Base-by-base conservation (phyloP, 1,140 invertebrate genomes). In the Eulimnadia texana region DNA sequence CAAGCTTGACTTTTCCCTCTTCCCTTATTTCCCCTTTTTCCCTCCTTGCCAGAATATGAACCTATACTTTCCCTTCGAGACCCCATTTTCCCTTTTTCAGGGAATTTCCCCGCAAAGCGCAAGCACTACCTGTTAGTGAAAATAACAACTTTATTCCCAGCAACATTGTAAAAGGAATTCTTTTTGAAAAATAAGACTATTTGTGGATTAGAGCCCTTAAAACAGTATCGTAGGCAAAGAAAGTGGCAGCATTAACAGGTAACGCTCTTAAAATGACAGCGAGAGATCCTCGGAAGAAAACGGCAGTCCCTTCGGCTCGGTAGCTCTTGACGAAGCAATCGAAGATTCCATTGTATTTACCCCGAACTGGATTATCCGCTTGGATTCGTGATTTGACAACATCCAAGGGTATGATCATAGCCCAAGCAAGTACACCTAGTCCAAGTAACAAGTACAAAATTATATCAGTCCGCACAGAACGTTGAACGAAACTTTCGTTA, bases 301-400 rank as follows among this genome's bases (percentile, higher is more conserved):
- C 74, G 6, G 64, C 64, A 27, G 71, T 67, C 2, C 83, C 82
- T 64, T 79, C 76, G 11, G 70, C 64, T 64, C 73, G 69, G 50
- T 73, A 77, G 56, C 78, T 77, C 57, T 76, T 70, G 16, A 66
- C 59, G 2, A 73, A 66, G 69, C 80, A 82, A 65, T 80, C 71
- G 2, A 68, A 63, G 33, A 74, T 75, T 66, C 80, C 74, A 66
- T 73, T 71, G 69, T 83, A 80, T 66, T 72, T 67, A 52, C 75
- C 72, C 60, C 73, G 72, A 42, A 67, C 67, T n/a, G 74, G 70
- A 66, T 78, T 72, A 60, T 86, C 83, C 1, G 79, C 79, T 72
- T 89, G 86, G 61, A 87, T 79, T 61, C 82, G 70, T 1, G 84
- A 84, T 72, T 90, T 88, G 19, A 89, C 74, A 16, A 86, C 84